Percentiles rank a stretch among this genome's conserved stretches.
Evolutionary conservation across 2,797 vertebrate genomes (phyloP).

Genomic region (Chloroceryle inda): DNA sequence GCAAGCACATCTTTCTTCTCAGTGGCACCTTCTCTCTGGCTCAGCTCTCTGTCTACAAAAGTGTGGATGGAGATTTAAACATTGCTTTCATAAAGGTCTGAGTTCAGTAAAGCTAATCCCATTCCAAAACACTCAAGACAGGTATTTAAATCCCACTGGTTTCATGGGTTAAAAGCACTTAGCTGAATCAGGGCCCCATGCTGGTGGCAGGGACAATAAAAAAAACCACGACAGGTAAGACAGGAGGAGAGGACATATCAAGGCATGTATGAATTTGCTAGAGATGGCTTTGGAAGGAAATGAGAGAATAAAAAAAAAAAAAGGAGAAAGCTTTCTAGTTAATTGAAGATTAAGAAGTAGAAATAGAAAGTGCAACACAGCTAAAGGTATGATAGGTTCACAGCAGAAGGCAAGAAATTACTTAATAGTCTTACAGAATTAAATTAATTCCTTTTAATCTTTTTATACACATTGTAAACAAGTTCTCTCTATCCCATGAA

Average conservation of each 20-base stretch:
- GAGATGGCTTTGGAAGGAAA: background rate
- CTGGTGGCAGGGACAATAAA: background rate
- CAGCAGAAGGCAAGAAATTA: constrained; percentile 64
- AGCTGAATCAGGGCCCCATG: background rate
- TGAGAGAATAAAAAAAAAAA: background rate
- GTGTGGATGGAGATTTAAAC: background rate
- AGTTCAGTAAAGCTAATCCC: constrained; percentile 30
- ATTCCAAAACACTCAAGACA: background rate
- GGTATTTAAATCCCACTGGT: background rate
- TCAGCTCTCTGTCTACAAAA: background rate
- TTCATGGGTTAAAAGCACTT: constrained; percentile 36
- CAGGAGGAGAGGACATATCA: background rate
- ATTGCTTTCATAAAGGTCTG: background rate
- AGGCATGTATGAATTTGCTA: background rate
- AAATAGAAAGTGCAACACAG: constrained; percentile 63
- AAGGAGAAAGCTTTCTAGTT: constrained; percentile 46
- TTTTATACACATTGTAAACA: constrained; percentile 74
- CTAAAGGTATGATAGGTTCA: constrained; percentile 20
- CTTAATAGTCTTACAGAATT: constrained; percentile 74
- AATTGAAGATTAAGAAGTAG: constrained; percentile 69
- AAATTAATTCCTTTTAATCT: constrained; percentile 79
- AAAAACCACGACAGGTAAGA: background rate
- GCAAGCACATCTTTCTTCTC: background rate
- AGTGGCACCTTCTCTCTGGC: background rate
- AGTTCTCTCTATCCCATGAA: constrained; percentile 67